phyloP scores from a whole-genome alignment of 2,888 invertebrate genomes.

The Diplazon laetatorius region DNA sequence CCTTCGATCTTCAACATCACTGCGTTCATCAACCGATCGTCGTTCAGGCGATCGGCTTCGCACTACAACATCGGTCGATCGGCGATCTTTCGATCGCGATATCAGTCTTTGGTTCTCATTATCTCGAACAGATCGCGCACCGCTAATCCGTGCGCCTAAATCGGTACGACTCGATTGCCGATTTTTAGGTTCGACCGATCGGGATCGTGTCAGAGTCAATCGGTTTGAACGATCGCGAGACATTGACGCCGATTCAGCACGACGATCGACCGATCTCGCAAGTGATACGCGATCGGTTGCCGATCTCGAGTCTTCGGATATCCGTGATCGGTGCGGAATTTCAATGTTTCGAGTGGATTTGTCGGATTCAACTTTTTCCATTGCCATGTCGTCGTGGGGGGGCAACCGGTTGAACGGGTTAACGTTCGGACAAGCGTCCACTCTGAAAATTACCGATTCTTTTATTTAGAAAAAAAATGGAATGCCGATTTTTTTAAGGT shows the following conservation, averaged over 20 bases:
- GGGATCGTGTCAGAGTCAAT: no score
- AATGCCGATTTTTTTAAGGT: background rate
- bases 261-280: conserved; percentile 26
- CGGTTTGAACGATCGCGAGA: conserved; percentile 19
- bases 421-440: conserved; percentile 77
- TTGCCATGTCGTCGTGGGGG: conserved; percentile 60
- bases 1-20: conserved; percentile 10
- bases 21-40: conserved; percentile 19
- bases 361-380: conserved; percentile 26
- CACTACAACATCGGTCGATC: conserved; percentile 49
- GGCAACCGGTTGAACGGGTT: conserved; percentile 62
- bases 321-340: conserved; percentile 10
- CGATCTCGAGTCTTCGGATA: conserved; percentile 27
- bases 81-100: conserved; percentile 38
- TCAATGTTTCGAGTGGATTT: background rate
- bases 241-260: background rate
- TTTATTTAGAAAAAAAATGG: background rate
- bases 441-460: conserved; percentile 65
- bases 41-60: conserved; percentile 28
- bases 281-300: conserved; percentile 27
- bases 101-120: conserved; percentile 54
- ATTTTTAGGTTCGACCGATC: no score
- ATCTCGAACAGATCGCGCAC: conserved; percentile 25
- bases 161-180: conserved; percentile 34
- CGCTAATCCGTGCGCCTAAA: conserved; percentile 29